Base-by-base conservation (phyloP, 2,888 invertebrate genomes). In the Eupithecia tripunctaria region DNA sequence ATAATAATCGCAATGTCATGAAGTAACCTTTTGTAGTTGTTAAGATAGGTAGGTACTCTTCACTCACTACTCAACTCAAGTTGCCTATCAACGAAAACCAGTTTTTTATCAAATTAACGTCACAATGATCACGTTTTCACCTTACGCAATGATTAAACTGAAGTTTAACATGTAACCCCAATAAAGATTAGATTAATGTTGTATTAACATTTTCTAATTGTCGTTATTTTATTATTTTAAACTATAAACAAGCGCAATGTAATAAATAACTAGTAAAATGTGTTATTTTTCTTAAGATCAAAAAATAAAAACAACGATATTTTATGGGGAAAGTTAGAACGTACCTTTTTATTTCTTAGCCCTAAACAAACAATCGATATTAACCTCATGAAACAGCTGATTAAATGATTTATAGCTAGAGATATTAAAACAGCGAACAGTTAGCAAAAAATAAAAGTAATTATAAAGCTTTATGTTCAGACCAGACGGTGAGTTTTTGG, bases 401-500 rank as follows among this genome's bases (percentile, higher is more conserved):
- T 18, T 43, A 18, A 43, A 43, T 18, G 18, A 43, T 43, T 18
- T 18, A 73, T 79, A 79, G 83, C 82, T 83, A 82, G 82, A 81
- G 79, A 79, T 81, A 84, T 82, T 81, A 81, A 85, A 85, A 84
- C 82, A 81, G 81, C 76, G 72, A 80, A 82, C 78, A 79, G 82
- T 82, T 83, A 82, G 81, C 82, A 76, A 86, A 88, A n/a, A 89
- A 88, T 88, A 88, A 82, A 85, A 83, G 81, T 74, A 81, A 85
- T 85, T 87, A 84, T 84, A 83, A 82, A 80, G 76, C 81, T 41
- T 64, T 64, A 64, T 64, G 73, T 73, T 78, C 82, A 86, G 82
- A 86, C 87, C 88, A 89, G 86, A 85, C 85, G 80, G 82, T 78
- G 79, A 84, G 82, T 82, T 78, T n/a, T 86, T 92, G 92, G 91